Evolutionary conservation across 2,797 vertebrate species (phyloP).

Genomic region (Lemur catta): DNA sequence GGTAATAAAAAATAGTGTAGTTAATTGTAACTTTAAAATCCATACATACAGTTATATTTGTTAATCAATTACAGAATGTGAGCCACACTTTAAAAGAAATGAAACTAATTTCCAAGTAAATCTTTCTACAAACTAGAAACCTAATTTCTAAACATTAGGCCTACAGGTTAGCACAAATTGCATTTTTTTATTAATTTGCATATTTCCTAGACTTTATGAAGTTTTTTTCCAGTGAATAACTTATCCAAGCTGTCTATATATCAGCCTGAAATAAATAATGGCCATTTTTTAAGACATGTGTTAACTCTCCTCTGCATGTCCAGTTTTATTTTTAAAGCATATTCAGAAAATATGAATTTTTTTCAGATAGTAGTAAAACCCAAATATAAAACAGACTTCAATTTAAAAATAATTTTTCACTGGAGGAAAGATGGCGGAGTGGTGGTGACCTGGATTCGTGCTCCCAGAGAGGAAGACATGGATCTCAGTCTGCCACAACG

Average conservation of each 20-base stretch:
- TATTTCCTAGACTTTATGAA: slow-evolving; percentile 11
- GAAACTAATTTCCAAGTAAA: slow-evolving; percentile 32
- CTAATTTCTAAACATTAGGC: not conserved
- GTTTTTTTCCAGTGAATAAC: slow-evolving; percentile 35
- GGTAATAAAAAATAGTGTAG: not conserved
- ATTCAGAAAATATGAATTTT: slow-evolving; percentile 1
- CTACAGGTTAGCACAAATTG: not conserved
- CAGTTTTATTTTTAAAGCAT: not conserved
- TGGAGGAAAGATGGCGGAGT: not conserved
- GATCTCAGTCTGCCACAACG: too few relatives aligned
- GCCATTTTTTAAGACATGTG: slow-evolving; percentile 23
- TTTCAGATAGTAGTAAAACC: not conserved
- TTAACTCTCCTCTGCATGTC: not conserved
- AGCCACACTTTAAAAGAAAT: not conserved
- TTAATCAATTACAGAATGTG: not conserved
- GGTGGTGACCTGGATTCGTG: too few relatives aligned
- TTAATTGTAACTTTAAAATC: slow-evolving; percentile 16
- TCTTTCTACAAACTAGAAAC: slow-evolving; percentile 21
- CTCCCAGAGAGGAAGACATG: too few relatives aligned
- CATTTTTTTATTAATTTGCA: slow-evolving; percentile 46
- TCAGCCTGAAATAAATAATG: slow-evolving; percentile 19
- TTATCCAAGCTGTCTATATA: not conserved
- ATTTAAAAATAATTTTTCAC: slow-evolving; percentile 59
- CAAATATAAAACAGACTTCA: slow-evolving; percentile 40
- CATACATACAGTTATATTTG: not conserved